Evolutionary conservation across 2,113 vertebrate species (phyloP).

Genomic region (Bos taurus): ARS-UCD2.0 NC_037344.1:3901001-3901500

Average conservation of each 20-base stretch:
- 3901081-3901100: background rate
- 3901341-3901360: background rate
- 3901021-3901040: background rate
- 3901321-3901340: background rate
- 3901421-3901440: background rate
- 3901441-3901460: background rate
- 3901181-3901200: background rate
- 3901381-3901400: background rate
- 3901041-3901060: background rate
- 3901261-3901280: background rate
- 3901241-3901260: background rate
- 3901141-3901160: background rate
- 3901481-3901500: background rate
- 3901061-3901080: background rate
- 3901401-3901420: background rate
- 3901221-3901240: background rate
- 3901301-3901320: background rate
- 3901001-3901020: background rate
- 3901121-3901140: background rate
- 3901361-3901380: background rate
- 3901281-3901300: background rate
- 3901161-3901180: background rate
- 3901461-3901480: background rate
- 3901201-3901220: background rate
- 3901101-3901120: background rate